phyloP scores from a whole-genome alignment of 2,888 invertebrate species.

The Steromphala cineraria region DNA sequence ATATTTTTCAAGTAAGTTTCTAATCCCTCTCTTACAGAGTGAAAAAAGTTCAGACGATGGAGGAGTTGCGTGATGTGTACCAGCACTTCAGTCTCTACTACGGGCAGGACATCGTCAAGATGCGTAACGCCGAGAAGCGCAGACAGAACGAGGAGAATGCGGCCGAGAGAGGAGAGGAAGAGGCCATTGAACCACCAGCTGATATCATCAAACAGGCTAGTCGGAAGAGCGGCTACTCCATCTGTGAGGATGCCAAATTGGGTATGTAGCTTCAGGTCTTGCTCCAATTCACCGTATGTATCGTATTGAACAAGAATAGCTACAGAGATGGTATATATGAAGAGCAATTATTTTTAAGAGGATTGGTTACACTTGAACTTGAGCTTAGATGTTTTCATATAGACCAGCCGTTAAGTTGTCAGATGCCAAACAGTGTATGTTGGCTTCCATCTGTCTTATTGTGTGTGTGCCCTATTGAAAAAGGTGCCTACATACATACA shows the following conservation, averaged over 20 bases:
- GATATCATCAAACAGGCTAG: constrained; percentile 86
- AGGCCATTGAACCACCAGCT: constrained; percentile 70
- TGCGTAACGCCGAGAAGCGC: constrained; percentile 78
- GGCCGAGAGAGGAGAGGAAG: constrained; percentile 64
- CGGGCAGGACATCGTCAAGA: constrained; percentile 79
- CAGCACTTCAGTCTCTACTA: constrained; percentile 95
- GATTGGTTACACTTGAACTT: no score
- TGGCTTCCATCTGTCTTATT: no score
- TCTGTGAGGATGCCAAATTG: constrained; percentile 90
- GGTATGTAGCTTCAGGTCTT: constrained; percentile 53
- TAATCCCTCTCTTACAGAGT: constrained; percentile 61
- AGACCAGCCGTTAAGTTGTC: no score
- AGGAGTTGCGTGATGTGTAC: constrained; percentile 94
- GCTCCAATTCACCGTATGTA: no score
- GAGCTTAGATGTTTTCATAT: no score
- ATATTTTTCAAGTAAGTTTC: neutral
- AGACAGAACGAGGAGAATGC: constrained; percentile 51
- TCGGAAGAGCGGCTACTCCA: constrained; percentile 89
- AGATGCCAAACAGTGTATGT: no score
- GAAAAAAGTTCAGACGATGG: constrained; percentile 78
- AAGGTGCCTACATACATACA: no score
- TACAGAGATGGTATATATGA: no score
- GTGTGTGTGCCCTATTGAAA: no score
- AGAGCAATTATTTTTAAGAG: no score
- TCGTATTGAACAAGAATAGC: neutral